Base-by-base conservation (phyloP, 2,113 vertebrate species). In the Oryzias melastigma region DNA sequence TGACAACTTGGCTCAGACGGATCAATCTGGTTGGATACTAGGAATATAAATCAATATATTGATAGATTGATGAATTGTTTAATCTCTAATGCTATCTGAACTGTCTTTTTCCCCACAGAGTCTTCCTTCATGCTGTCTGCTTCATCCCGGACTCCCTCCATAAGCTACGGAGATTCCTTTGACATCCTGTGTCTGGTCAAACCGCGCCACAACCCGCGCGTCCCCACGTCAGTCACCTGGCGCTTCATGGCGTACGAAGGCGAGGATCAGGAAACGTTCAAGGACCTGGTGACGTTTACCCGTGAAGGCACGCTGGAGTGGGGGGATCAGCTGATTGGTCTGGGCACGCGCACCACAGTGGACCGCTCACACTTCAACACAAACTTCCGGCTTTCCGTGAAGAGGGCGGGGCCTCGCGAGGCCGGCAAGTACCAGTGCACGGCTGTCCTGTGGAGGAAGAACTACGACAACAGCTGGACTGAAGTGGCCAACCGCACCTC, bases 101-200 rank as follows among this genome's bases (percentile, higher is more conserved):
- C 56, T 52, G 14, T 24, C 14, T 58, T 35, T 7, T 58, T 41
- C 27, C 59, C 49, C 45, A 51, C 54, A 99, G 97, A 98, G 77
- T 94, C 92, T 0, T 93, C 95, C 1, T 98, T 99, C 62, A 93
- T 93, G 0, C 93, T 98, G 61, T 97, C 95, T 0, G 97, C 97
- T n/a, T 95, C 96, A 50, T 97, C 97, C 0, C 93, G 97, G 47
- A 99, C 95, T 0, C 97, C 96, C 0, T 95, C 95, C 0, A 94
- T 99, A 16, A 94, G 93, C 61, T 98, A 94, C 66, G 94, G 94
- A 0, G 95, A 98, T 44, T 95, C 95, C 7, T 98, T 99, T 0
- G 96, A 98, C 84, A 92, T 99, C 1, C 93, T 98, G 77, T 99
- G 97, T 76, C 93, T 99, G 85, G 95, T 99, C 75, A 98, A 98